Evolutionary conservation across 2,888 invertebrate species (phyloP).

Genomic region (Chorisops tibialis): DNA sequence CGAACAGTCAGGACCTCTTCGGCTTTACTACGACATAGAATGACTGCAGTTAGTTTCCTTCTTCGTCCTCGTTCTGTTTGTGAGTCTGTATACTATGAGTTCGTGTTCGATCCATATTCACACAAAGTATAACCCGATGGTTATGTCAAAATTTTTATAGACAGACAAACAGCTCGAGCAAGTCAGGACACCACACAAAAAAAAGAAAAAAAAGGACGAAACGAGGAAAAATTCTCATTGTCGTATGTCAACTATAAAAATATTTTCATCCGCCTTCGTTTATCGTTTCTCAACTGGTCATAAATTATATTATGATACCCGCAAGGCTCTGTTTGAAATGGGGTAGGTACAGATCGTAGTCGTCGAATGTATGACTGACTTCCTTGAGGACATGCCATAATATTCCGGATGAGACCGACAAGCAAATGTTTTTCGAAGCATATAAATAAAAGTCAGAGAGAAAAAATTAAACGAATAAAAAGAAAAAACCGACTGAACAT

Average conservation of each 20-base stretch:
- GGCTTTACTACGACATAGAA: no score
- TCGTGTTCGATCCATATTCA: no score
- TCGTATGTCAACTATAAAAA: conserved; percentile 32
- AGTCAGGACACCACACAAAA: neutral
- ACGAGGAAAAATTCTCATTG: conserved; percentile 26
- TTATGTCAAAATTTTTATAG: neutral
- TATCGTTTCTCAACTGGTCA: conserved; percentile 30
- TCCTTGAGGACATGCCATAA: no score
- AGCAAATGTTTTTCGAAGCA: conserved; percentile 14
- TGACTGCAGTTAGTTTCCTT: no score
- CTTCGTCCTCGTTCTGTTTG: no score
- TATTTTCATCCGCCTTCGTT: conserved; percentile 29
- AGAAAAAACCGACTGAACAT: neutral
- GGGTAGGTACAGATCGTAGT: no score
- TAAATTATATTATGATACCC: conserved; percentile 27
- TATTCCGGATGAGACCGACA: neutral
- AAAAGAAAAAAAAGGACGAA: neutral
- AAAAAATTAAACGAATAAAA: conserved; percentile 17
- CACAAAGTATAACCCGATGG: no score
- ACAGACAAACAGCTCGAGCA: neutral
- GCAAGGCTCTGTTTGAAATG: neutral
- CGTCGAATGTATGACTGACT: no score
- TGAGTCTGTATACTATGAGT: no score
- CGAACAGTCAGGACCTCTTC: no score
- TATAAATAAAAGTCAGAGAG: neutral